These are phyloP conservation scores for Aphidoletes aphidimyza DNA, from an alignment of 2,888 invertebrate species.

Conservation along the genomic window DNA sequence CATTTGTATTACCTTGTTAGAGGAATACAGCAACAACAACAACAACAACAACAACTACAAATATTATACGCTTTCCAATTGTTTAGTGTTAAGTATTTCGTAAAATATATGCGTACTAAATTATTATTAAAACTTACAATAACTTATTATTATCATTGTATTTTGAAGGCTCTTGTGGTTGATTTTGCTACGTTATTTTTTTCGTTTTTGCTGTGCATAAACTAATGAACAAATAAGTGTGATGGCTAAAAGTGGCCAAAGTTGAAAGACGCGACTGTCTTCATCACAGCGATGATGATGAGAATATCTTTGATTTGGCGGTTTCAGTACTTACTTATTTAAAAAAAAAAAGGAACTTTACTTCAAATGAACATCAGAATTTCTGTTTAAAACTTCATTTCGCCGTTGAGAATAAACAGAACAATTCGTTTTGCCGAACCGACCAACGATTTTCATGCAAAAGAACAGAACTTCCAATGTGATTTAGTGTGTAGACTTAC, in stretches of 20 bases:
- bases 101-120: constrained; percentile 48
- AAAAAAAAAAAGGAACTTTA: background rate
- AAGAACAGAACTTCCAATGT: background rate
- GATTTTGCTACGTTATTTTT: too few species aligned
- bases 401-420: too few species aligned
- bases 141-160: constrained; percentile 37
- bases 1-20: constrained; percentile 35
- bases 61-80: constrained; percentile 1
- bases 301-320: background rate
- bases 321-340: background rate
- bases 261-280: too few species aligned
- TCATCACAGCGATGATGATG: too few species aligned
- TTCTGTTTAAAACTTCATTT: constrained; percentile 14
- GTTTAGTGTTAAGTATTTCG: constrained; percentile 39
- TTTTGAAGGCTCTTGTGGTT: too few species aligned
- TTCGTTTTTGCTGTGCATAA: background rate
- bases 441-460: background rate
- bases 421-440: too few species aligned
- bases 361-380: background rate
- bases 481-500: background rate
- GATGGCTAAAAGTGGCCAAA: too few species aligned
- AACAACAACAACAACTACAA: too few species aligned
- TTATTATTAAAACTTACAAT: constrained; percentile 34
- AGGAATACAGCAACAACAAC: background rate
- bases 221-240: constrained; percentile 41